phyloP scores from a whole-genome alignment of 2,797 vertebrate genomes.

The Anolis apletophallus region DNA sequence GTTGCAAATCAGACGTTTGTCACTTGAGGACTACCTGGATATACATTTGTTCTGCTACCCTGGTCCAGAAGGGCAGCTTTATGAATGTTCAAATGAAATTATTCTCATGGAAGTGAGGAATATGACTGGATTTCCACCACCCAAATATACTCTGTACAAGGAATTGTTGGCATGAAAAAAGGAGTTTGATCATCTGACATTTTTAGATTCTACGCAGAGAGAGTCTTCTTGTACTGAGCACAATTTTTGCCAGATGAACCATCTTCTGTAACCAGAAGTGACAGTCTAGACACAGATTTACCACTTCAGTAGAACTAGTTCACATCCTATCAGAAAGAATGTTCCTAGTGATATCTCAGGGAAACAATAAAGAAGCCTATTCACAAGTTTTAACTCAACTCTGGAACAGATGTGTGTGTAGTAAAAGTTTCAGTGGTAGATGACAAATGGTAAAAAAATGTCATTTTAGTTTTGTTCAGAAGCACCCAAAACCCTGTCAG shows the following conservation, averaged over 20 bases:
- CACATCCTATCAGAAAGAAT: constrained; percentile 11
- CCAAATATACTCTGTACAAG: not conserved
- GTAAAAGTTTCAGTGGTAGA: constrained; percentile 35
- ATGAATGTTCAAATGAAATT: too few relatives aligned
- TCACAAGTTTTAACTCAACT: constrained; percentile 42
- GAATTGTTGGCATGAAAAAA: not conserved
- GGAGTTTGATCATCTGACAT: not conserved
- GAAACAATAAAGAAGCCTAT: constrained; percentile 37
- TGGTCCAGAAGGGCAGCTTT: too few relatives aligned
- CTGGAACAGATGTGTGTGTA: constrained; percentile 51
- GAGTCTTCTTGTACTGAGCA: not conserved
- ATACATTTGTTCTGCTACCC: not conserved
- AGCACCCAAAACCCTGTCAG: constrained; percentile 2
- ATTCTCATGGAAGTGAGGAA: too few relatives aligned
- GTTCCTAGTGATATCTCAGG: not conserved
- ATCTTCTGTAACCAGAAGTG: not conserved
- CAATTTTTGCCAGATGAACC: not conserved
- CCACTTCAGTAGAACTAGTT: not conserved
- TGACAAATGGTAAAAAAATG: constrained; percentile 30
- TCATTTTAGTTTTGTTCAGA: constrained; percentile 34
- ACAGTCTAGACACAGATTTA: constrained; percentile 3
- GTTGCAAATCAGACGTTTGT: too few relatives aligned
- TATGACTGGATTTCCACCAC: not conserved
- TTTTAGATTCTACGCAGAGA: not conserved
- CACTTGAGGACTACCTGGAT: not conserved